Conservation (phyloP, 2,113 vertebrate species). For the Mesitornis unicolor region DNA sequence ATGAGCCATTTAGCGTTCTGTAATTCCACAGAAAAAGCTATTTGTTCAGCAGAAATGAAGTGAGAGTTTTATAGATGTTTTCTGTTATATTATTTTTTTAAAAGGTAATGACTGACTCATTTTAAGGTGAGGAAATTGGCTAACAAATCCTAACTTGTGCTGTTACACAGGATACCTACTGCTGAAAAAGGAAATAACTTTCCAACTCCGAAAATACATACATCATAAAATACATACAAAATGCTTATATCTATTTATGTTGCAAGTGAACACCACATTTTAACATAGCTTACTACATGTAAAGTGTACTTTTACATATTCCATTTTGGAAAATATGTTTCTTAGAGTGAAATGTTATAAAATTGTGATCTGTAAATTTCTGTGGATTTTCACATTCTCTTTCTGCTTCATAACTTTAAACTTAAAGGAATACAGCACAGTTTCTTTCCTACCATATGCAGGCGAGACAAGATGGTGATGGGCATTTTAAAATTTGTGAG, state of each 20-base stretch:
- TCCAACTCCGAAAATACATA: neutral
- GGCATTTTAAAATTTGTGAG: neutral
- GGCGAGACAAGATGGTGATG: neutral
- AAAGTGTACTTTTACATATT: neutral
- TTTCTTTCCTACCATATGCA: neutral
- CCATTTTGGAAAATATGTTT: neutral
- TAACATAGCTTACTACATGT: neutral
- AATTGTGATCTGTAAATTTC: neutral
- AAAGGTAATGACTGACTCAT: neutral
- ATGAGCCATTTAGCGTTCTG: constrained; percentile 57
- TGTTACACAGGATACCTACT: neutral
- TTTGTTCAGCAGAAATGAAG: neutral
- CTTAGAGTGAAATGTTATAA: neutral
- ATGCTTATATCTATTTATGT: neutral
- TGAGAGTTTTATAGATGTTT: constrained; percentile 6
- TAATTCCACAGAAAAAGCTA: constrained; percentile 47
- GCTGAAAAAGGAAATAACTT: constrained; percentile 5
- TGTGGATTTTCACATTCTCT: neutral
- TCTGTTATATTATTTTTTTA: neutral
- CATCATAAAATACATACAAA: neutral
- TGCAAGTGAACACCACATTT: neutral
- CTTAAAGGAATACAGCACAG: neutral
- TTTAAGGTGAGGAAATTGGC: neutral
- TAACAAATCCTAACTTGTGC: neutral
- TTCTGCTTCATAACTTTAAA: neutral